A percentile compares a stretch with the other conserved stretches of the same genome.
Conservation (phyloP, 2,797 vertebrate genomes). For the Catostomus latipinnis region DNA sequence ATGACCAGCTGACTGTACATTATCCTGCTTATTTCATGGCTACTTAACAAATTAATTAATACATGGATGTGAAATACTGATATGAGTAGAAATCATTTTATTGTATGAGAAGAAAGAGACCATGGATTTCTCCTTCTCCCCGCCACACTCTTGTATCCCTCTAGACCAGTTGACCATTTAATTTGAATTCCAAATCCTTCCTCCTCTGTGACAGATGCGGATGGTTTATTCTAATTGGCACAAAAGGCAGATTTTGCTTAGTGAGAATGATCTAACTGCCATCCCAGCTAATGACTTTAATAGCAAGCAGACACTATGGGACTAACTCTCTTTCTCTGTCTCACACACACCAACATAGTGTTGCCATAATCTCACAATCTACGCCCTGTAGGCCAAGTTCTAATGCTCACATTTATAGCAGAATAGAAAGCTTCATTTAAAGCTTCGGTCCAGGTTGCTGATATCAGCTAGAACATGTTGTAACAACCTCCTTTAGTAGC, state of each 20-base stretch:
- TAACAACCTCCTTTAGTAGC: slow-evolving; percentile 1
- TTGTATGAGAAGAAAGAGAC: too few species aligned
- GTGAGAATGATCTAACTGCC: slow-evolving; percentile 53
- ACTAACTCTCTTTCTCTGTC: slow-evolving; percentile 7
- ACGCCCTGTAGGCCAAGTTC: slow-evolving; percentile 17
- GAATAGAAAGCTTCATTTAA: slow-evolving; percentile 10
- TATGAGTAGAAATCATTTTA: too few species aligned
- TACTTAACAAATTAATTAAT: too few species aligned
- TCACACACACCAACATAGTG: slow-evolving; percentile 61
- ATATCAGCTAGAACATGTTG: slow-evolving; percentile 9
- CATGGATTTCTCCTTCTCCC: too few species aligned
- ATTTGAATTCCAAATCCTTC: slow-evolving; percentile 42
- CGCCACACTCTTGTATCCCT: not conserved
- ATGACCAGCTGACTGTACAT: too few species aligned
- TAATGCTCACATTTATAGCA: slow-evolving; percentile 25
- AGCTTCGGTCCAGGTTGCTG: slow-evolving; percentile 20
- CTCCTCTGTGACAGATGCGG: slow-evolving; percentile 47
- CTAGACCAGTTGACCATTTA: slow-evolving; percentile 26
- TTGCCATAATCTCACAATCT: slow-evolving; percentile 16
- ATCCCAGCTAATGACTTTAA: slow-evolving; percentile 50
- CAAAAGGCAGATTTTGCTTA: slow-evolving; percentile 55
- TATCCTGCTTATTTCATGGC: too few species aligned
- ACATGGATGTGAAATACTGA: too few species aligned
- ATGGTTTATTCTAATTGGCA: slow-evolving; percentile 55
- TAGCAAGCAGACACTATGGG: slow-evolving; percentile 44